Base-by-base conservation (phyloP, 2,113 vertebrate genomes). In the Myrmecophaga tridactyla region DNA sequence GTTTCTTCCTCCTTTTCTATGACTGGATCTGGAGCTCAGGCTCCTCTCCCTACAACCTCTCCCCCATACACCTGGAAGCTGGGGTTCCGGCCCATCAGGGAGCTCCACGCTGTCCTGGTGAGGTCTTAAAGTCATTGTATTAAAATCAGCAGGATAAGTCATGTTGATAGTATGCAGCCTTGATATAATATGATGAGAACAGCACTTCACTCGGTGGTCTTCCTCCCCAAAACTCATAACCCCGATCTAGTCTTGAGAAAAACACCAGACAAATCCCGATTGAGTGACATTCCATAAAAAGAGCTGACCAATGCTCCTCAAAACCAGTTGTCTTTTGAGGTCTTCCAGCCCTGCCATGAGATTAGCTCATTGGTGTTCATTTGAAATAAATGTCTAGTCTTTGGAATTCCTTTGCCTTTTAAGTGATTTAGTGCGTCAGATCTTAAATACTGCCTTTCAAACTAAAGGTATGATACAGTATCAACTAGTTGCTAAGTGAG, bases 361-460 rank as follows among this genome's bases (percentile, higher is more conserved):
- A 25, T n/a, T 43, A 36, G 9, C n/a, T 70, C 6, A 0, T 36
- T 8, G 15, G 9, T 11, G 51, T 34, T 48, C 36, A 11, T 18
- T 20, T n/a, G 65, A 73, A 76, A 76, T 85, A 12, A 58, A 56
- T 34, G 2, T 70, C 46, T 63, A 5, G 63, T 51, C 67, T 89
- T 73, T 63, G 27, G 18, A 34, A 21, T 27, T 58, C 43, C 67
- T 63, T 86, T 15, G 53, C 72, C 67, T 69, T 48, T 46, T 12
- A 23, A 62, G 43, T 51, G 11, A 90, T 27, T 7, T 39, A 34
- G 46, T 36, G 9, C 7, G 36, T 67, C 14, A 9, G 56, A 94
- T 85, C 36, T 51, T 72, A 87, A 67, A 48, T 46, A 34, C 39
- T 41, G 4, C 70, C 51, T 89, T 94, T 96, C 43, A 92, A 93